Conservation (phyloP, 2,888 invertebrate genomes). For the Tipula helvola region DNA sequence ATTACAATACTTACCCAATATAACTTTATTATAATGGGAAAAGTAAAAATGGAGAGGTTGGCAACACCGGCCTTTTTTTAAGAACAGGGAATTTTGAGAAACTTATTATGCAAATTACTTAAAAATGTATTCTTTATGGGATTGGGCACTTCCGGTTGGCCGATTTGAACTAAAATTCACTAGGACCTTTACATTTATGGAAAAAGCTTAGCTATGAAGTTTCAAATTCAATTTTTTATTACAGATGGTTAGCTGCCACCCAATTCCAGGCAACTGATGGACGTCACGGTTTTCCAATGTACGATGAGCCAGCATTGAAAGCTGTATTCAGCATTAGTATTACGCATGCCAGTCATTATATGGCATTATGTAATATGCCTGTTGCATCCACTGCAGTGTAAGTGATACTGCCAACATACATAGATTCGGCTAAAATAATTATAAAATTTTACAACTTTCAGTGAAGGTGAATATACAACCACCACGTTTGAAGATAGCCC, state of each 20-base stretch:
- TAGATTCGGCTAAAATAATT: neutral
- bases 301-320: constrained; percentile 41
- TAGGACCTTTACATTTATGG: too few species aligned
- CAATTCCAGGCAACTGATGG: constrained; percentile 49
- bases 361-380: constrained; percentile 7
- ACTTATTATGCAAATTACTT: too few species aligned
- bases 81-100: too few species aligned
- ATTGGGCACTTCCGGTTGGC: too few species aligned
- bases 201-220: too few species aligned
- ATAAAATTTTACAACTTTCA: constrained; percentile 19
- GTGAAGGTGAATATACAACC: constrained; percentile 47
- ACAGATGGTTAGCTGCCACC: constrained; percentile 26
- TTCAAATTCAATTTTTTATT: neutral
- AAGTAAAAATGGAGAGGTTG: too few species aligned
- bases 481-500: constrained; percentile 41
- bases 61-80: too few species aligned
- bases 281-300: constrained; percentile 53
- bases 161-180: too few species aligned
- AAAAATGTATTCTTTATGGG: too few species aligned
- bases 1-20: too few species aligned
- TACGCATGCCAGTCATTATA: constrained; percentile 8
- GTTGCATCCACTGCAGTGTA: neutral
- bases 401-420: neutral
- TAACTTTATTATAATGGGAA: too few species aligned
- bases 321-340: constrained; percentile 47